A percentile compares a stretch with the other conserved stretches of the same genome.
phyloP scores from a whole-genome alignment of 2,888 invertebrate genomes.

The Pheosia gnoma region DNA sequence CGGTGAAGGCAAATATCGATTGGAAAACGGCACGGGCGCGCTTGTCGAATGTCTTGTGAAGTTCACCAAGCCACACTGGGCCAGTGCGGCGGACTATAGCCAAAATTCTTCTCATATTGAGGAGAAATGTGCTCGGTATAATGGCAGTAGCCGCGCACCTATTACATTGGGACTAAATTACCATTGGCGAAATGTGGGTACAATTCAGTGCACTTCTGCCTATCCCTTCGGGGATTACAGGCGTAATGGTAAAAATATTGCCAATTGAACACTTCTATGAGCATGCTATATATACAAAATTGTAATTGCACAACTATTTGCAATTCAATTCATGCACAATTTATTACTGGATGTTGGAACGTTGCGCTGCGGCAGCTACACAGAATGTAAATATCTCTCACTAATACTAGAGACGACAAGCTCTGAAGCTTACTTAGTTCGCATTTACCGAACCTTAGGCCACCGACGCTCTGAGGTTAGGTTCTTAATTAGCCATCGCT shows the following conservation, averaged over 20 bases:
- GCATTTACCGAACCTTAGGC: slow-evolving; percentile 72
- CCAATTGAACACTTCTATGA: slow-evolving; percentile 7
- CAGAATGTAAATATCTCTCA: slow-evolving; percentile 49
- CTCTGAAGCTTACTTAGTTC: slow-evolving; percentile 69
- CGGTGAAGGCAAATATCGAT: too few relatives aligned
- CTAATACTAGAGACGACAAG: slow-evolving; percentile 64
- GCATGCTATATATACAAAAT: slow-evolving; percentile 49
- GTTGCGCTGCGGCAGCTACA: slow-evolving; percentile 39
- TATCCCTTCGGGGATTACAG: not conserved
- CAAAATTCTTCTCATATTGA: too few relatives aligned
- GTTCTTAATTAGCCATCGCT: slow-evolving; percentile 80
- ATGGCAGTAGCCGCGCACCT: too few relatives aligned
- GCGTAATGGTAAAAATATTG: not conserved
- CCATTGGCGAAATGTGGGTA: too few relatives aligned
- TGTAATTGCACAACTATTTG: slow-evolving; percentile 59
- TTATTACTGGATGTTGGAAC: slow-evolving; percentile 48
- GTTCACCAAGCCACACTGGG: too few relatives aligned
- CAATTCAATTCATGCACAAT: slow-evolving; percentile 67
- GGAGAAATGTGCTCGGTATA: too few relatives aligned
- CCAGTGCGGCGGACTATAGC: too few relatives aligned
- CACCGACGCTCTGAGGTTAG: slow-evolving; percentile 68
- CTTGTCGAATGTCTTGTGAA: too few relatives aligned
- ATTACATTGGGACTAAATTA: too few relatives aligned
- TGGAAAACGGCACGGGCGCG: too few relatives aligned
- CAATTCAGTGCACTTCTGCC: not conserved